Base-by-base conservation (phyloP, 2,888 invertebrate species). In the Chrysina gloriosa region DNA sequence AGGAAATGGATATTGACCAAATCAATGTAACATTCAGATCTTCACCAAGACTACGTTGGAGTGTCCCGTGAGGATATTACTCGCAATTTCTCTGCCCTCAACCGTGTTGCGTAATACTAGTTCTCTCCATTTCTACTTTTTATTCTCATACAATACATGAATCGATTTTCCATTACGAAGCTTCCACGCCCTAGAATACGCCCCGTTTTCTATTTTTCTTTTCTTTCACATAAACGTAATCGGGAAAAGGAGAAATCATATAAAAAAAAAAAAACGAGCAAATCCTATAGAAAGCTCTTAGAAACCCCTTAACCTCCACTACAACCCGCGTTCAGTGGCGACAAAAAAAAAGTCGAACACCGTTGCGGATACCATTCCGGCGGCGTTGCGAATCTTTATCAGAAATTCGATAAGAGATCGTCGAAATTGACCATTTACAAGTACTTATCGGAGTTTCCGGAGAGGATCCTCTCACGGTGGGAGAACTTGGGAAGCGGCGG, bases 381-480 rank as follows among this genome's bases (percentile, higher is more conserved):
- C 4, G 11, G n/a, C n/a, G n/a, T 14, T 27, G 14, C 14, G 14
- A 50, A 14, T 27, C 27, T 14, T 11, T 50, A 50, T 27, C 27
- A 29, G 27, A 50, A 27, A 50, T 50, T 50, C 25, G 48, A 50
- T 50, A 50, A 50, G n/a, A n/a, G 48, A 50, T 50, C 25, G n/a
- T 27, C 48, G 11, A 50, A 50, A 50, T 50, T 50, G 50, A 50
- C 50, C 50, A 50, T 50, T 50, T 29, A 50, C 29, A 50, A 50
- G 50, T 50, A 16, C 27, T 50, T 50, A 50, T 50, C 27, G 29
- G 29, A 50, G 50, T 50, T 50, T n/a, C 14, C 7, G 11, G 6
- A 50, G 27, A 11, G 14, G 11, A 47, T 29, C 29, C n/a, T 1
- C 6, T 7, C 21, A n/a, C 19, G n/a, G n/a, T n/a, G n/a, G n/a